These are phyloP conservation scores for Microvelia longipes DNA, from an alignment of 1,140 invertebrate species.

Conservation along the genomic window DNA sequence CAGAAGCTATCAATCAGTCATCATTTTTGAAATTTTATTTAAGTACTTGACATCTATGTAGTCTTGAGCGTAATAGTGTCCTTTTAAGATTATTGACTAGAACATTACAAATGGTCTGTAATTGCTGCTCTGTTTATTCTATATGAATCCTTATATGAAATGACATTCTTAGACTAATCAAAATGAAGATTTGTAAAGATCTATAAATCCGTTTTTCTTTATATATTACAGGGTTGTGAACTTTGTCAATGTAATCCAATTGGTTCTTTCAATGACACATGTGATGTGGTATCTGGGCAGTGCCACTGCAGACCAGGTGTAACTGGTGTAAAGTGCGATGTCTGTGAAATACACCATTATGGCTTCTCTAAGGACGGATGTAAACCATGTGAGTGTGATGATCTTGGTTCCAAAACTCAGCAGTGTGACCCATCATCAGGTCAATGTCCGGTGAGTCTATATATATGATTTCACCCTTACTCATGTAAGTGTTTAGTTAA, in stretches of 20 bases:
- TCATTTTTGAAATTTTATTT: no score
- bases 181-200: no score
- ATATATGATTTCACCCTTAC: slow-evolving; percentile 1
- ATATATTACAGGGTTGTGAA: slow-evolving; percentile 53
- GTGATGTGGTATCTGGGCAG: slow-evolving; percentile 63
- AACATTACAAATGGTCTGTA: no score
- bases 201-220: no score
- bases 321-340: slow-evolving; percentile 66
- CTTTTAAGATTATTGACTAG: no score
- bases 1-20: no score
- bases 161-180: no score
- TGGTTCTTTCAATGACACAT: slow-evolving; percentile 69
- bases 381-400: slow-evolving; percentile 72
- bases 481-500: background rate
- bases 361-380: slow-evolving; percentile 79
- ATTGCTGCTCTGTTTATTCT: no score
- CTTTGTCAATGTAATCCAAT: slow-evolving; percentile 71
- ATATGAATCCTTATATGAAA: no score
- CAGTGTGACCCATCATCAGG: slow-evolving; percentile 62
- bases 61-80: no score
- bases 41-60: no score
- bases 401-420: slow-evolving; percentile 63
- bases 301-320: slow-evolving; percentile 75
- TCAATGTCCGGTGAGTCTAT: slow-evolving; percentile 53
- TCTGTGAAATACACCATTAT: slow-evolving; percentile 69